Evolutionary conservation across 2,888 invertebrate genomes (phyloP), one percentile per base, ranked within the genome.

Genomic region (Pollenia angustigena): DNA sequence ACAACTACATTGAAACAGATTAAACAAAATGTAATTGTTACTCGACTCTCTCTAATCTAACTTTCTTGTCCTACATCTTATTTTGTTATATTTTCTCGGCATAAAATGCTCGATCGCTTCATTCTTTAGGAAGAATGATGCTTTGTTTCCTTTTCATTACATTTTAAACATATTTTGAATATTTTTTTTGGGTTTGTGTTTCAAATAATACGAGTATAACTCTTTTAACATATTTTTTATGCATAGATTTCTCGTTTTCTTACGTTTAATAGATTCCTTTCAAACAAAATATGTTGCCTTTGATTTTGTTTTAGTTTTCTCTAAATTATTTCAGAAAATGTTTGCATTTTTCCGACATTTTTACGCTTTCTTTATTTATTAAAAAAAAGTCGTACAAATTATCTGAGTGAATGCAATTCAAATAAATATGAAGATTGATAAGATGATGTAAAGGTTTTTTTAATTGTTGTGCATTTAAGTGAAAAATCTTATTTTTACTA

Each of bases 21-120:
- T 88, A 92, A 92, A 90, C 92, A 92, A 92, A 92, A 92, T 90
- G 92, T 92, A 92, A 92, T 91, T 90, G 88, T 80, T 85, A 74
- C 66, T 83, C 72, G 76, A 64, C 69, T 76, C 71, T 64, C 46
- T 46, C 64, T 62, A 2, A 32, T 32, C 69, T 74, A 58, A 60
- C 42, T 72, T 62, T 75, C 78, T 56, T 76, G 66, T 54, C 40
- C 14, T 50, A 64, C 4, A 68, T 75, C 58, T 76, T 71, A 68
- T 79, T 79, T 81, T 81, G 78, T 88, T 80, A 84, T 82, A 76
- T 86, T 81, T 84, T 85, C 81, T 71, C 86, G 69, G 81, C 71
- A 88, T 76, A 68, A 60, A 82, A 76, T 82, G 76, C 68, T 76
- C 75, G 82, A 46, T 50, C 75, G 82, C 54, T 50, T 56, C 60